Evolutionary conservation across 2,888 invertebrate species (phyloP), one percentile per base, ranked within the genome.

Genomic region (Drosophila koepferae): DNA sequence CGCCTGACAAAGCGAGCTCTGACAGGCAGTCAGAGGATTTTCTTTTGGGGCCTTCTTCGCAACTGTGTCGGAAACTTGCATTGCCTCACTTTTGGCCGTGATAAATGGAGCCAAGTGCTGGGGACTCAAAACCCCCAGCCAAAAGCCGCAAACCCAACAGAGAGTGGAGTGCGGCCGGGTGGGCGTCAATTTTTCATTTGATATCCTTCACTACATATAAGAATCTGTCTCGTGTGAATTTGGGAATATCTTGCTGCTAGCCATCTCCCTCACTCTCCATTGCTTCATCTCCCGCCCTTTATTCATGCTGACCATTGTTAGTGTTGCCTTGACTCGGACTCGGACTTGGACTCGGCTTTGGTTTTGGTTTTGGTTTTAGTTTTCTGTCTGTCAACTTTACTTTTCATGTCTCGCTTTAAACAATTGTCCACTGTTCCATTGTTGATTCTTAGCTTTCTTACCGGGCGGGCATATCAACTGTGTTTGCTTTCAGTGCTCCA

Each of bases 171-270:
- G n/a, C 16, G 9, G 20, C 20, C 12, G 18, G 20, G 7, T 20
- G 63, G 61, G 70, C 54, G 76, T 84, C 80, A 68, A 85, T 85
- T 85, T 85, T 82, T 85, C 85, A 85, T 84, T 80, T 78, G 56
- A 65, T 68, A 75, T 79, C 58, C 65, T 69, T 76, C 63, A 62
- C 51, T 64, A 67, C 18, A 31, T 69, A 68, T 60, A 68, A 58
- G 55, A 61, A 64, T 63, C 55, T 51, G 56, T 68, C 68, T 68
- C 63, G 58, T 68, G 64, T 74, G 75, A 78, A 74, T 78, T 77
- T 73, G 65, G 63, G 40, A 63, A 70, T 74, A 69, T 55, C 43
- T 71, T 36, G 18, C 31, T 28, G 49, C 18, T 12, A 44, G 54
- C n/a, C 23, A 59, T 43, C 49, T 44, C 56, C 34, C 31, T 18